Base-by-base conservation (phyloP, 2,888 invertebrate species). In the Clivina fossor region DNA sequence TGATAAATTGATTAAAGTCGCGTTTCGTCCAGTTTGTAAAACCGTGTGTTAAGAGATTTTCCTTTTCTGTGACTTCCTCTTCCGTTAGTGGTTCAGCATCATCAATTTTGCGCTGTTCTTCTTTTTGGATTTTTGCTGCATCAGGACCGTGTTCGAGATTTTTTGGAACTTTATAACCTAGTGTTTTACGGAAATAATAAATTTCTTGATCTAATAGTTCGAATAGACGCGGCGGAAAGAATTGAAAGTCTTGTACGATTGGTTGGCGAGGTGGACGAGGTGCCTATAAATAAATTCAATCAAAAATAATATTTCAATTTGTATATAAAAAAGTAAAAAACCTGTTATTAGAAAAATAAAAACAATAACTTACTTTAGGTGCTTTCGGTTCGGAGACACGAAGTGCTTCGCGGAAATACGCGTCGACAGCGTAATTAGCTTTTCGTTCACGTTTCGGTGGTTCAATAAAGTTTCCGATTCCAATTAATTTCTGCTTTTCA, bases 211-310 rank as follows among this genome's bases (percentile, higher is more conserved):
- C 98, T 15, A 99, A 79, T 18, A 99, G 83, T 74, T 99, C 98
- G 73, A 97, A 98, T 1, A 99, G 80, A 60, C 98, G 82, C 2
- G 96, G 94, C 3, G 99, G 99, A 76, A 96, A 99, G 75, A 99
- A 99, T 74, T 99, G 99, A 73, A 98, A 99, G 76, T 99, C 99
- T 78, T 98, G 98, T 1, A 99, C 96, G 63, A 95, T 95, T 0
- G 99, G 99, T 71, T 99, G 97, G 71, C 98, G 99, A 0, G 99
- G 99, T 3, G 97, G 97, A 64, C 98, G 82, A 1, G 99, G 99
- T 0, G 99, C 98, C 84, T 87, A 71, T 9, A 66, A 64, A 43
- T 49, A 58, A n/a, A n/a, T n/a, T n/a, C n/a, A n/a, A n/a, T n/a
- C n/a, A n/a, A n/a, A n/a, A n/a, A n/a, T n/a, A n/a, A n/a, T n/a